Percentiles rank a stretch among this genome's conserved stretches.
These are phyloP conservation scores for Lucinisca nassula DNA, from an alignment of 2,888 invertebrate species.

Conservation along the genomic window DNA sequence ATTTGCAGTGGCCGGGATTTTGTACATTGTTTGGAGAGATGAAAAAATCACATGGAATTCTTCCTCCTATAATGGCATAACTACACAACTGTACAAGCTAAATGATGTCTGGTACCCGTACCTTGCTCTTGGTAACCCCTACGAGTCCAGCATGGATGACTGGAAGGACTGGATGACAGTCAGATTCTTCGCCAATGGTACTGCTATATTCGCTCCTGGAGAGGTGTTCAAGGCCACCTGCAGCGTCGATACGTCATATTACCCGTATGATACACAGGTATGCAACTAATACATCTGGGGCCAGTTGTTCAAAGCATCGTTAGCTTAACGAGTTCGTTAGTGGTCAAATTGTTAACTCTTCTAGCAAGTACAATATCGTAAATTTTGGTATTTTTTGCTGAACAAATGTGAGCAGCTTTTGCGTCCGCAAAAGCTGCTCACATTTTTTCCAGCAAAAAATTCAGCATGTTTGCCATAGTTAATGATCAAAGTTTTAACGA, in stretches of 20 bases:
- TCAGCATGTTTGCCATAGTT: too few species aligned
- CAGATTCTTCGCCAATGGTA: constrained; percentile 27
- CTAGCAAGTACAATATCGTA: too few species aligned
- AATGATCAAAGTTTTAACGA: too few species aligned
- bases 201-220: constrained; percentile 26
- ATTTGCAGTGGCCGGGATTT: constrained; percentile 33
- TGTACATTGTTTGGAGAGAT: constrained; percentile 35
- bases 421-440: too few species aligned
- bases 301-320: too few species aligned
- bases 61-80: not conserved
- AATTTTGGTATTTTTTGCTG: too few species aligned
- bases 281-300: too few species aligned
- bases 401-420: too few species aligned
- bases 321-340: too few species aligned
- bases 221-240: constrained; percentile 40
- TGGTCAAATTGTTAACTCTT: too few species aligned
- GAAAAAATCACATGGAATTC: constrained; percentile 16
- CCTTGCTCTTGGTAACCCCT: constrained; percentile 40
- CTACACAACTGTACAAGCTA: not conserved
- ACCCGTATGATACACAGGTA: constrained; percentile 50
- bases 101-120: constrained; percentile 43
- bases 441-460: too few species aligned
- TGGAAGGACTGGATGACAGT: constrained; percentile 38
- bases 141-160: constrained; percentile 27
- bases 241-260: constrained; percentile 43